Percentiles rank a stretch among this genome's conserved stretches.
Conservation (phyloP, 1,140 invertebrate genomes). For the Pomacea maculata region DNA sequence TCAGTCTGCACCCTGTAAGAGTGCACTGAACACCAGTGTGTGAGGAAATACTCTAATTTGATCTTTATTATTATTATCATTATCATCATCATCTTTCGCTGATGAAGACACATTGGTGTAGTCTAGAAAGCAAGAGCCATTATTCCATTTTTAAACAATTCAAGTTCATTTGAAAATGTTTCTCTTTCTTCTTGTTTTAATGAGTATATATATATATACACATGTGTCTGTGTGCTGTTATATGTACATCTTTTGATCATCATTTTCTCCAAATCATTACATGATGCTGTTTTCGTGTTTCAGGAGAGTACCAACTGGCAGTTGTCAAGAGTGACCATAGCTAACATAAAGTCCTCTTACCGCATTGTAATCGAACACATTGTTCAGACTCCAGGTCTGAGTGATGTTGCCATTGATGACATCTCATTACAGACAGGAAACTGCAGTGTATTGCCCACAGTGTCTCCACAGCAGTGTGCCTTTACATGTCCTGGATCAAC, state of each 20-base stretch:
- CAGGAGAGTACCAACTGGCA: slow-evolving; percentile 43
- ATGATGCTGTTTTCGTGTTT: slow-evolving; percentile 62
- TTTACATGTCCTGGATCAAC: slow-evolving; percentile 12
- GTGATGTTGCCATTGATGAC: slow-evolving; percentile 61
- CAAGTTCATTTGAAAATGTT: too few species aligned
- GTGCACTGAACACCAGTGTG: background rate
- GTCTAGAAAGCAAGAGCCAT: too few species aligned
- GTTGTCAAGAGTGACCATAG: slow-evolving; percentile 43
- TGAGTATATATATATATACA: too few species aligned
- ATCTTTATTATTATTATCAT: too few species aligned
- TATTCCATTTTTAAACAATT: too few species aligned
- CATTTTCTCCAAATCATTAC: too few species aligned
- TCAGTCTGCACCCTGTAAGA: too few species aligned
- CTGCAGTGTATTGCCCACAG: slow-evolving; percentile 29
- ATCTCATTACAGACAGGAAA: slow-evolving; percentile 24
- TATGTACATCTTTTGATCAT: too few species aligned
- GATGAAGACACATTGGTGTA: too few species aligned
- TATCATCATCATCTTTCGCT: slow-evolving; percentile 58
- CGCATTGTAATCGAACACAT: slow-evolving; percentile 45
- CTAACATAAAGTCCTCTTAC: slow-evolving; percentile 32
- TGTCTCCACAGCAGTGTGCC: slow-evolving; percentile 8
- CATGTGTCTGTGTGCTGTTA: too few species aligned
- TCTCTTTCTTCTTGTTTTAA: too few species aligned
- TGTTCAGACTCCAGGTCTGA: slow-evolving; percentile 34
- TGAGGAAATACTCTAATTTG: too few species aligned